phyloP scores from a whole-genome alignment of 2,113 vertebrate genomes.

The Pholis gunnellus region DNA sequence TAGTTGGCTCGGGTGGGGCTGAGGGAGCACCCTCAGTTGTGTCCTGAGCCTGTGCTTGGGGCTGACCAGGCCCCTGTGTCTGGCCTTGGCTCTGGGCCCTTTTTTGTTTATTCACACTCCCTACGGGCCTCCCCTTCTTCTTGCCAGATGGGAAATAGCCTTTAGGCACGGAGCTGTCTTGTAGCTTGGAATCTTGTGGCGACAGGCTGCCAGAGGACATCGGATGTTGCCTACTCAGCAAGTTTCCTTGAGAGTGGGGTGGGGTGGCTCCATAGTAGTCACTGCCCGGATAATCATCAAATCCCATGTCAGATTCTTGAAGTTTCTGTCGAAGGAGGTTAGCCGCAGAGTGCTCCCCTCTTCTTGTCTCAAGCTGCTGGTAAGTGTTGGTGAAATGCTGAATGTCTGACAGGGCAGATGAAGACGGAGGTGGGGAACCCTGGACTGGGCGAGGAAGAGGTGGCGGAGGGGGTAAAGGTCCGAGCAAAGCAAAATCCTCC shows the following conservation, averaged over 20 bases:
- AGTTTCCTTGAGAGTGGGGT: slow-evolving; percentile 79
- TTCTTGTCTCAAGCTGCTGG: slow-evolving; percentile 84
- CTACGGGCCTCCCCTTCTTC: slow-evolving; percentile 97
- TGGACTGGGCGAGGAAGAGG: slow-evolving; percentile 84
- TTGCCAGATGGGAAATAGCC: slow-evolving; percentile 99
- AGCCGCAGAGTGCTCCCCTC: slow-evolving; percentile 85
- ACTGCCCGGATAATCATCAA: slow-evolving; percentile 83
- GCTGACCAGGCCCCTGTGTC: slow-evolving; percentile 71
- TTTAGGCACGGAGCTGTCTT: slow-evolving; percentile 87
- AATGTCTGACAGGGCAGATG: slow-evolving; percentile 86
- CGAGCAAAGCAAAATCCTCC: slow-evolving; percentile 83
- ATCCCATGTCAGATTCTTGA: slow-evolving; percentile 82
- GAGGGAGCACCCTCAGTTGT: slow-evolving; percentile 32
- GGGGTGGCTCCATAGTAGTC: slow-evolving; percentile 81
- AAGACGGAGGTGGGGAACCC: slow-evolving; percentile 85
- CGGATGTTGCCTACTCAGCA: slow-evolving; percentile 79
- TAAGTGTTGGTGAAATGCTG: slow-evolving; percentile 87
- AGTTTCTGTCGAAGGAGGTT: slow-evolving; percentile 85
- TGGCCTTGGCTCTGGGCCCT: slow-evolving; percentile 82
- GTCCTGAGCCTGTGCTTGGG: slow-evolving; percentile 67
- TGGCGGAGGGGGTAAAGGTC: slow-evolving; percentile 84
- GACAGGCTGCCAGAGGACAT: slow-evolving; percentile 76
- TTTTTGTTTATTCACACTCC: slow-evolving; percentile 98
- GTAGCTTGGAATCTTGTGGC: slow-evolving; percentile 76
- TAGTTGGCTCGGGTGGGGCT: slow-evolving; percentile 46